Evolutionary conservation across 2,797 vertebrate genomes (phyloP).

Genomic region (Brachyrhaphis roseni): DNA sequence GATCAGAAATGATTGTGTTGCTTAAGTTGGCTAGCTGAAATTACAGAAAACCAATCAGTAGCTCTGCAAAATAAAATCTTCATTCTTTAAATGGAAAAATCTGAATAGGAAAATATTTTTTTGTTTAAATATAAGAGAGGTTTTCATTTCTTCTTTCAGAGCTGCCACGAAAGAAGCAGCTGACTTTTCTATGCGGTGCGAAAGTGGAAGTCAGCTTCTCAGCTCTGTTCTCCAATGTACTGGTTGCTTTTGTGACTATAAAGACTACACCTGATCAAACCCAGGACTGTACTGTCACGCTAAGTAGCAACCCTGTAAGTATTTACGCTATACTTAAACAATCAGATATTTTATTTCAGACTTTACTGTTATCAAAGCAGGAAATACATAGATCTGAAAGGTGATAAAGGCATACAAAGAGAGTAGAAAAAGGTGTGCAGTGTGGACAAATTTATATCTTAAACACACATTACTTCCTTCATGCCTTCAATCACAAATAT

Average conservation of each 20-base stretch:
- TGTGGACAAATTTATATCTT: neutral
- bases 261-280: slow-evolving; percentile 54
- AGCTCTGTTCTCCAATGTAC: slow-evolving; percentile 86
- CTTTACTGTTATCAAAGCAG: neutral
- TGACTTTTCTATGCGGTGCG: slow-evolving; percentile 81
- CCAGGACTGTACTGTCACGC: slow-evolving; percentile 75
- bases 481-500: neutral
- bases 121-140: neutral
- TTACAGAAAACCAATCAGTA: neutral
- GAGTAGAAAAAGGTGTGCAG: neutral
- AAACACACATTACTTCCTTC: neutral
- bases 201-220: slow-evolving; percentile 84
- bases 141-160: slow-evolving; percentile 68
- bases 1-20: neutral
- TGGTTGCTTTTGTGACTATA: slow-evolving; percentile 82
- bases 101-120: neutral
- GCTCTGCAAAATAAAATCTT: neutral
- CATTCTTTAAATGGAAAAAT: neutral
- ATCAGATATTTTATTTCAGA: slow-evolving; percentile 13
- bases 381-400: neutral
- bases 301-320: slow-evolving; percentile 81
- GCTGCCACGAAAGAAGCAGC: slow-evolving; percentile 61
- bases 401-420: neutral
- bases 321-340: slow-evolving; percentile 9
- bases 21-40: neutral